phyloP scores from a whole-genome alignment of 92 coral and sea anemone genomes.

The Diadumene lineata region DNA sequence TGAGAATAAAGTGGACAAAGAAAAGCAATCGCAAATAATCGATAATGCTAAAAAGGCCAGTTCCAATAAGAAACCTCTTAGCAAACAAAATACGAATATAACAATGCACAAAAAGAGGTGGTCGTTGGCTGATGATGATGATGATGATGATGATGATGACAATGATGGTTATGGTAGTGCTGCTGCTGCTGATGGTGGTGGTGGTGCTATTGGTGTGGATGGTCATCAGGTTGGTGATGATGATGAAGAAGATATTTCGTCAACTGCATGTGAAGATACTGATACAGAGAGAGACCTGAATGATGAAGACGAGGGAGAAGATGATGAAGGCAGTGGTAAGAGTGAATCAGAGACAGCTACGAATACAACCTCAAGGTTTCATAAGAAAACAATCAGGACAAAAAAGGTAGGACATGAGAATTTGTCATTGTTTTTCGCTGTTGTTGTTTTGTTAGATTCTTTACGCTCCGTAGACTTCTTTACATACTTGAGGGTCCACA shows the following conservation, averaged over 20 bases:
- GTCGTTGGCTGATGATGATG: slow-evolving; percentile 9
- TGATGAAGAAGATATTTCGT: not conserved
- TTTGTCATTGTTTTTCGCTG: not conserved
- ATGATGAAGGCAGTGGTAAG: slow-evolving; percentile 5
- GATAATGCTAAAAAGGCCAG: not conserved
- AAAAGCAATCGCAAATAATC: no score
- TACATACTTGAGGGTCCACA: no score
- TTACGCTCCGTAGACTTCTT: no score
- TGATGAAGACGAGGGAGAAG: slow-evolving; percentile 23
- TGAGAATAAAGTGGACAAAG: slow-evolving; percentile 6
- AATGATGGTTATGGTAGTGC: not conserved
- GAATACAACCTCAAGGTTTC: not conserved
- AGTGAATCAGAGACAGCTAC: not conserved
- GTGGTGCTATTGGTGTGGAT: not conserved
- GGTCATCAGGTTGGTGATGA: not conserved
- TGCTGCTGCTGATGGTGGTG: not conserved
- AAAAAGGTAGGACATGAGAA: not conserved
- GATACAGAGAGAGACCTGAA: no score
- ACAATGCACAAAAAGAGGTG: no score
- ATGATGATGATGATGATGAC: not conserved
- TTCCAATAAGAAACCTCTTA: not conserved
- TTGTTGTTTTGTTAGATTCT: not conserved
- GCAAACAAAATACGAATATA: not conserved
- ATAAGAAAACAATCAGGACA: not conserved
- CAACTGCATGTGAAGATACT: not conserved